A percentile compares a stretch with the other conserved stretches of the same genome.
Conservation (phyloP, 2,888 invertebrate genomes). For the Eupithecia centaureata region DNA sequence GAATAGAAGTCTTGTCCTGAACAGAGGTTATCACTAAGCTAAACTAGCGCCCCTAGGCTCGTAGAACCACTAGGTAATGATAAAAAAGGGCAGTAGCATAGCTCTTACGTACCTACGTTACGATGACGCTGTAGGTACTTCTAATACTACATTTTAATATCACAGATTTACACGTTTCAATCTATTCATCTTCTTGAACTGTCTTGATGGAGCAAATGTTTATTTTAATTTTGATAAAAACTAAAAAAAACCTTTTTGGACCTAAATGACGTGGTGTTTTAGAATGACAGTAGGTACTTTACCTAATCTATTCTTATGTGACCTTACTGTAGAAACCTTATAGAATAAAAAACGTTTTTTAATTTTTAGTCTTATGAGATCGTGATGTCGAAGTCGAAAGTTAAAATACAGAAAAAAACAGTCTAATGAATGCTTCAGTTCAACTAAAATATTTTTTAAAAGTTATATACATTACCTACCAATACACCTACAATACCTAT, state of each 20-base stretch:
- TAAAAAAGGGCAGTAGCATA: not conserved
- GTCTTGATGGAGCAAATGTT: not conserved
- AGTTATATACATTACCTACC: no score
- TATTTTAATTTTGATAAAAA: not conserved
- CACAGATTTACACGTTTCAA: not conserved
- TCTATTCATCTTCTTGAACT: not conserved
- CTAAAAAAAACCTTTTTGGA: not conserved
- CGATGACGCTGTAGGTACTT: no score
- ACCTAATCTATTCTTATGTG: not conserved
- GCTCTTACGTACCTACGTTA: not conserved
- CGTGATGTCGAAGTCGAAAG: not conserved
- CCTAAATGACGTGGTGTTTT: not conserved
- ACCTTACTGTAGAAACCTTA: not conserved
- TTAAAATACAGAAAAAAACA: not conserved
- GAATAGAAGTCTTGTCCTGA: no score
- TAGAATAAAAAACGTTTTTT: not conserved
- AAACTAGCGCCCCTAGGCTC: not conserved
- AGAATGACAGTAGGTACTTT: not conserved
- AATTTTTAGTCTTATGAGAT: slow-evolving; percentile 1
- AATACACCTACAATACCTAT: no score
- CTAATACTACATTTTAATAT: not conserved
- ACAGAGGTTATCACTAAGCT: not conserved
- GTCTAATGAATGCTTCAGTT: slow-evolving; percentile 3
- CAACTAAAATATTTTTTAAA: not conserved
- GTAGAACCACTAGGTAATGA: not conserved